Evolutionary conservation across 2,888 invertebrate genomes (phyloP), one percentile per base, ranked within the genome.

Genomic region (Coremacera marginata): DNA sequence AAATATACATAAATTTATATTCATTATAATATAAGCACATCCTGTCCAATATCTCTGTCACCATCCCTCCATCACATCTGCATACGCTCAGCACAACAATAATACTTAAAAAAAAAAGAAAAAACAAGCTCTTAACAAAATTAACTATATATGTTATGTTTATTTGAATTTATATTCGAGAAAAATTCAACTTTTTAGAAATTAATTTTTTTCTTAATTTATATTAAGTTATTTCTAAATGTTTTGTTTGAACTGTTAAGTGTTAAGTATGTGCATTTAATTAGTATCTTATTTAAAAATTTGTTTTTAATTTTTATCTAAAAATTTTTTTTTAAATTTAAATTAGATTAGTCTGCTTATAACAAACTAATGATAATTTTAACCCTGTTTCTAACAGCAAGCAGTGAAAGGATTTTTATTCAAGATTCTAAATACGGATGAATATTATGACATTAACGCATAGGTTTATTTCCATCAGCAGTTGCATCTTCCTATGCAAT

Each of bases 51-150:
- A 16, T 1, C 65, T 65, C 9, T 4, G 5, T 19, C 51, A 19
- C 55, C 57, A 25, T 31, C 34, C 31, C 52, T 19, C 11, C 74
- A 74, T 34, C 74, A 74, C 67, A 72, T 65, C 52, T 55, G 74
- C 74, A 74, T 65, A 55, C 67, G 74, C 74, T 65, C 74, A 67
- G 67, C 74, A 74, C 74, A 67, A 49, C 31, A 55, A 70, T 67
- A 8, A 37, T 49, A 11, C 31, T 14, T 63, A 67, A 44, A 34
- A 14, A 63, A 37, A 31, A 34, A 34, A n/a, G n/a, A n/a, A 34
- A 65, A 65, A n/a, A 65, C 3, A n/a, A 49, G 68, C 68, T 68
- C 49, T 49, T 8, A 22, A 68, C 16, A 51, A 22, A 51, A 51
- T 65, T 34, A 16, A 68, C 49, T 8, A 22, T 27, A 14, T 27